A percentile compares a stretch with the other conserved stretches of the same genome.
These are phyloP conservation scores for Dipus sagitta DNA, from an alignment of 2,797 vertebrate species.

Conservation along the genomic window DNA sequence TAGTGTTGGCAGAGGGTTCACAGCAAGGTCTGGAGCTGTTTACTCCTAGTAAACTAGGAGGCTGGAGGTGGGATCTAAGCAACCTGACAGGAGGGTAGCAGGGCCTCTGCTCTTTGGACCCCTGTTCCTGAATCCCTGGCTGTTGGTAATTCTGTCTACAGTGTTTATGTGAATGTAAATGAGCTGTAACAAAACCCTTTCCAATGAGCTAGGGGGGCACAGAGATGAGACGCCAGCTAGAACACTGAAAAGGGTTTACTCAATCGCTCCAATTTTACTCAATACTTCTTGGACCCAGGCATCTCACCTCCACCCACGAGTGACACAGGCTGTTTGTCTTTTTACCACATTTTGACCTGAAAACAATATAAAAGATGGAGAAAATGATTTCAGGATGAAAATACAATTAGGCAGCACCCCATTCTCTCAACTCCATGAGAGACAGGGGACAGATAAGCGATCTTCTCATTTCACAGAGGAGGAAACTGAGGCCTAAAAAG, in stretches of 20 bases:
- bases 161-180: not conserved
- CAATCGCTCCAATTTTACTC: not conserved
- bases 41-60: rapidly evolving
- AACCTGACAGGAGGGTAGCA: not conserved
- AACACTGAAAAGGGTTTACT: not conserved
- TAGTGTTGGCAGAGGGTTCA: not conserved
- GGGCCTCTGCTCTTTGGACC: not conserved
- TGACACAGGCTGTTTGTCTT: not conserved
- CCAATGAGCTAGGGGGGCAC: not conserved
- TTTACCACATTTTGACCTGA: not conserved
- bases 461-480: not conserved
- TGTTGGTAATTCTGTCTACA: not conserved
- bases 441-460: not conserved
- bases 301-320: not conserved
- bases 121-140: not conserved
- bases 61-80: not conserved
- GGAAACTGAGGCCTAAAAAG: constrained; percentile 3
- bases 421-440: not conserved
- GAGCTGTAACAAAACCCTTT: not conserved
- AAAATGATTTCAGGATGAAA: rapidly evolving
- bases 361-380: constrained; percentile 2
- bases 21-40: not conserved
- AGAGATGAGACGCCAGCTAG: not conserved
- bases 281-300: not conserved
- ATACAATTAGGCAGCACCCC: not conserved